phyloP scores from a whole-genome alignment of 2,113 vertebrate species.

The Oenanthe melanoleuca region DNA sequence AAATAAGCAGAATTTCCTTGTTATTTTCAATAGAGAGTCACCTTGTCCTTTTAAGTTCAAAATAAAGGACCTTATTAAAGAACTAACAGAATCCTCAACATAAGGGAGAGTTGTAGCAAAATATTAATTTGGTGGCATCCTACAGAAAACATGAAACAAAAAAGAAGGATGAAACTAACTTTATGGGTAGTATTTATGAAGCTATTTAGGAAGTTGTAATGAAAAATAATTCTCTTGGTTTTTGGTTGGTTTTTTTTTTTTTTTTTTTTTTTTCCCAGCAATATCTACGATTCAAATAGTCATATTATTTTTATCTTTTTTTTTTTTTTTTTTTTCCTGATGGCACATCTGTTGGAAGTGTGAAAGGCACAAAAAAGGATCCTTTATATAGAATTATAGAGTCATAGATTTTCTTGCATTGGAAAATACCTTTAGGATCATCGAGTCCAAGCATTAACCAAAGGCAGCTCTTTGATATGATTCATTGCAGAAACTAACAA shows the following conservation, averaged over 20 bases:
- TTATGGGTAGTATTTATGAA: not conserved
- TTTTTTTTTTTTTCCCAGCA: not conserved
- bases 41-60: conserved; percentile 1
- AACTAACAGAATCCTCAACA: not conserved
- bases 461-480: not conserved
- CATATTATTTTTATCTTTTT: not conserved
- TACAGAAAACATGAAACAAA: not conserved
- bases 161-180: not conserved
- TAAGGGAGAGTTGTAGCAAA: not conserved
- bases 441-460: not conserved
- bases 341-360: not conserved
- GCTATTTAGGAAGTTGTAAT: not conserved
- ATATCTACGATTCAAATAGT: not conserved
- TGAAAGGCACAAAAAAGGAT: not conserved
- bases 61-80: not conserved
- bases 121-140: not conserved
- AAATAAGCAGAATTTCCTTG: not conserved
- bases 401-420: not conserved
- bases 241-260: not conserved
- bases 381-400: not conserved
- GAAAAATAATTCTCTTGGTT: not conserved
- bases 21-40: not conserved
- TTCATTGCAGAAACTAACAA: not conserved
- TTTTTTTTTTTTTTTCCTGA: not conserved
- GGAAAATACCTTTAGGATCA: not conserved